These are phyloP conservation scores for Aplodontia rufa DNA, from an alignment of 2,113 vertebrate genomes.

Conservation along the genomic window DNA sequence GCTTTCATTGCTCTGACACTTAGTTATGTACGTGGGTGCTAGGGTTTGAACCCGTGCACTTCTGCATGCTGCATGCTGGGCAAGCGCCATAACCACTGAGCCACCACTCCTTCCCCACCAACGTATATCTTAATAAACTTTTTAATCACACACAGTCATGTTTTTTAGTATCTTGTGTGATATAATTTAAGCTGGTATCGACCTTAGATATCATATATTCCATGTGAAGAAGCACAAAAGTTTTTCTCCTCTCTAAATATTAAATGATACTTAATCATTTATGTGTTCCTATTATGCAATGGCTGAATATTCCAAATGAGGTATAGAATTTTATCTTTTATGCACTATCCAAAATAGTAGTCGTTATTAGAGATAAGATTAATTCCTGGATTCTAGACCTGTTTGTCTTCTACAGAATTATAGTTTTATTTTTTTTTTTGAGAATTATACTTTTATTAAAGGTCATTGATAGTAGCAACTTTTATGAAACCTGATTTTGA, in stretches of 20 bases:
- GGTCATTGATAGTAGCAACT: neutral
- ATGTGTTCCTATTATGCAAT: neutral
- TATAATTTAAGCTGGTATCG: neutral
- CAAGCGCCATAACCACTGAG: too few species aligned
- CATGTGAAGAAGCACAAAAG: neutral
- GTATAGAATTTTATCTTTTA: neutral
- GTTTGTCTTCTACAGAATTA: neutral
- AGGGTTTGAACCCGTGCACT: too few species aligned
- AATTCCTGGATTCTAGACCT: neutral
- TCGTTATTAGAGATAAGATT: neutral
- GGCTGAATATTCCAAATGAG: neutral
- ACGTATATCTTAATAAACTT: neutral
- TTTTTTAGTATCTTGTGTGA: neutral
- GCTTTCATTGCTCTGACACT: too few species aligned
- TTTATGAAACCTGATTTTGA: slow-evolving; percentile 10
- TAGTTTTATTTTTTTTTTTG: too few species aligned
- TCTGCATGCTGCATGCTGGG: too few species aligned
- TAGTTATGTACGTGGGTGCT: too few species aligned
- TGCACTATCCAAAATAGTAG: neutral
- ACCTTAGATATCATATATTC: neutral
- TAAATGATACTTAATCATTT: neutral
- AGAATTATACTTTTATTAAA: slow-evolving; percentile 3
- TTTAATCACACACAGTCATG: neutral
- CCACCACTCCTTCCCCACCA: too few species aligned
- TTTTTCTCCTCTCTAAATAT: neutral